Conservation (phyloP, 2,797 vertebrate genomes). For the Oceanodroma leucorhoa region DNA sequence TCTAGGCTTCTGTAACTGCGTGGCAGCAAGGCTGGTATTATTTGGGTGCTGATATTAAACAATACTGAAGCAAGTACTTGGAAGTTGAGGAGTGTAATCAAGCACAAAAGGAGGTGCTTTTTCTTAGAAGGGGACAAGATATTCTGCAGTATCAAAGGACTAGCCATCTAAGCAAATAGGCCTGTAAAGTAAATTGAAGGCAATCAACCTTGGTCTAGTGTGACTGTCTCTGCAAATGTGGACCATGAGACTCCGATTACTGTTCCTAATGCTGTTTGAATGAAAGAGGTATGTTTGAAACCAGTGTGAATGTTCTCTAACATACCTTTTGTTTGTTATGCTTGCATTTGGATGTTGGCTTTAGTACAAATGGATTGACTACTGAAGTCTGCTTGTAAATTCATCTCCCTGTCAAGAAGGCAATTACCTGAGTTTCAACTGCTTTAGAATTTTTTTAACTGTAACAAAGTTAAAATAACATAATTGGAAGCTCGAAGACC, state of each 20-base stretch:
- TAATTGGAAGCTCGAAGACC: neutral
- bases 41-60: neutral
- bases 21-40: neutral
- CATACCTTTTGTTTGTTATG: neutral
- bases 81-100: neutral
- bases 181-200: neutral
- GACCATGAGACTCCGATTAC: accelerated
- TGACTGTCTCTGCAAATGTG: neutral
- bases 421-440: neutral
- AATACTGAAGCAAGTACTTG: neutral
- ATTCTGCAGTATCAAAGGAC: neutral
- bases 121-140: neutral
- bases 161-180: neutral
- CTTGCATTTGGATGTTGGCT: neutral
- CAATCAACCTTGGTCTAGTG: neutral
- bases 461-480: neutral
- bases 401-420: neutral
- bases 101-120: neutral
- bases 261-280: accelerated
- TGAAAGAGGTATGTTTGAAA: neutral
- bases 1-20: neutral
- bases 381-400: neutral
- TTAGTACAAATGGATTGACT: neutral
- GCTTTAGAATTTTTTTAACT: neutral
- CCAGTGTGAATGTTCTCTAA: neutral